Base-by-base conservation (phyloP, 2,888 invertebrate species). In the Pristionchus japonicus region DNA sequence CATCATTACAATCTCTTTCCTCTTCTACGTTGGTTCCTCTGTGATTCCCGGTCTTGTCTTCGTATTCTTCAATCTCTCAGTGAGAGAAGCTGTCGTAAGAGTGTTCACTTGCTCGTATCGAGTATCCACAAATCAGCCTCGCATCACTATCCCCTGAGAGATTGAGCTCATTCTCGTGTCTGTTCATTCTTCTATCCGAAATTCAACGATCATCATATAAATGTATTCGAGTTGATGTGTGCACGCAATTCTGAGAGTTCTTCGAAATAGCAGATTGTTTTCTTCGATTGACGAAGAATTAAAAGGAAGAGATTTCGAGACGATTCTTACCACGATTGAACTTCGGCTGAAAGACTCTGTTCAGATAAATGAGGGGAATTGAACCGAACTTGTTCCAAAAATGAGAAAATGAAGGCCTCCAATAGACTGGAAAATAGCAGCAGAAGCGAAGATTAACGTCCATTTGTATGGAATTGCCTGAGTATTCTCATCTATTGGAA, bases 341-440 rank as follows among this genome's bases (percentile, higher is more conserved):
- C 49, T 49, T 82, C 82, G 31, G 82, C 82, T 82, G 82, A 27
- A 82, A 49, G 20, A 43, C 6, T 20, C 13, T 40, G 0, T 37
- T 13, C 17, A 15, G 17, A 17, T 17, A n/a, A 13, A 1, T 49
- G 49, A 31, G 2, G n/a, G 11, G 17, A 49, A 31, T 47, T 37
- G 15, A 4, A 0, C 17, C 49, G 2, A 17, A 82, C 82, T 82
- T 31, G 82, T 82, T n/a, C 82, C 82, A 27, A 49, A 82, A 1
- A 52, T 49, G 27, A 82, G 49, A 27, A 49, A 82, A n/a, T 82
- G 82, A 31, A 82, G 82, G 9, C 82, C 82, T 49, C 82, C 82
- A 15, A 82, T 31, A 6, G 49, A 82, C n/a, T 82, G 82, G 27
- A 82, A 49, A 20, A 82, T 3, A 9, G 82, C 82, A 1, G 82